Evolutionary conservation across 64 coral and sea anemone species (phyloP).

Genomic region (Astreopora myriophthalma): DNA sequence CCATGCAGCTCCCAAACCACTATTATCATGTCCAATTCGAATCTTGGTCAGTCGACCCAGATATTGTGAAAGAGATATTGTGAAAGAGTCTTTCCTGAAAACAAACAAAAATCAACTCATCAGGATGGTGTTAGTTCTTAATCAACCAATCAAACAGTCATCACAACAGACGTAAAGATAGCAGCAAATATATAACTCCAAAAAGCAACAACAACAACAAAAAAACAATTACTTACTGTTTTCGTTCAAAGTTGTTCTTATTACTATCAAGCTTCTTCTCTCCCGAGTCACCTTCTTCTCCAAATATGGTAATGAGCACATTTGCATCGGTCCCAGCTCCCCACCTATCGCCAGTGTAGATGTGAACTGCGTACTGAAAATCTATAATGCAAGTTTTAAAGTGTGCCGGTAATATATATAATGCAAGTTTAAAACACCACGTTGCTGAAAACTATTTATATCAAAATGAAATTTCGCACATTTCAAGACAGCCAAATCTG

Average conservation of each 20-base stretch:
- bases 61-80: constrained; percentile 55
- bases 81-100: constrained; percentile 96
- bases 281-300: constrained; percentile 91
- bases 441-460: no score
- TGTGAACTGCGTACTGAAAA: constrained; percentile 80
- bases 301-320: constrained; percentile 87
- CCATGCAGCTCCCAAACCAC: constrained; percentile 84
- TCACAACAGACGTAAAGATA: not conserved
- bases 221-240: constrained; percentile 74
- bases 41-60: constrained; percentile 62
- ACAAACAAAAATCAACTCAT: not conserved
- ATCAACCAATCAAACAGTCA: not conserved
- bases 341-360: constrained; percentile 86
- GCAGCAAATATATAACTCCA: no score
- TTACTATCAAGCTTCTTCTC: constrained; percentile 50
- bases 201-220: no score
- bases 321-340: constrained; percentile 98
- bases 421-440: no score
- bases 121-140: not conserved
- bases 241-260: constrained; percentile 92
- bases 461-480: no score
- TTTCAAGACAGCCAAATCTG: no score
- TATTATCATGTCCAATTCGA: constrained; percentile 90
- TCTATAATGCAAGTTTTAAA: constrained; percentile 50
- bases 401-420: no score